Evolutionary conservation across 2,113 vertebrate genomes (phyloP).

Genomic region (Ciconia maguari): DNA sequence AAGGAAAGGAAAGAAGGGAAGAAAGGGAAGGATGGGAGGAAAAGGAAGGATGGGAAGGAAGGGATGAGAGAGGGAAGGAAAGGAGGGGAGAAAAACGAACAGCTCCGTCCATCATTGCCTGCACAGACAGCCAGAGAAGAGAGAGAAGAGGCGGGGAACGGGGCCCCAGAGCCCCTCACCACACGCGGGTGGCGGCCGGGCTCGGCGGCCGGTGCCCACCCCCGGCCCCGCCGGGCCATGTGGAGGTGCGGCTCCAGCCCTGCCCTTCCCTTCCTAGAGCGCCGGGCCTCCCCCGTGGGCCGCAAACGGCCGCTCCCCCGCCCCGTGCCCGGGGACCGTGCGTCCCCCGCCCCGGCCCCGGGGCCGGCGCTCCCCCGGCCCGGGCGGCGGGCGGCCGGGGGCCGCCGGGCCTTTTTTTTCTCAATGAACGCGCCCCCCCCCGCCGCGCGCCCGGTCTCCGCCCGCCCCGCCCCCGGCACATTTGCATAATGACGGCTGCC

Average conservation of each 20-base stretch:
- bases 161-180: background rate
- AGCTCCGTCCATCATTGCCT: background rate
- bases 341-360: too few species aligned
- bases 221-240: background rate
- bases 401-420: background rate
- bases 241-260: background rate
- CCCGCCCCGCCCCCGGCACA: background rate
- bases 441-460: background rate
- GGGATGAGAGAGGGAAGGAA: background rate
- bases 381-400: too few species aligned
- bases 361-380: background rate
- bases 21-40: background rate
- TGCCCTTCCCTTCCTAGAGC: background rate
- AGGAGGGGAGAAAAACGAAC: background rate
- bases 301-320: background rate
- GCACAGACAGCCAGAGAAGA: background rate
- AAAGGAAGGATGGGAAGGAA: background rate
- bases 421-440: conserved; percentile 55
- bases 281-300: background rate
- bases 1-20: background rate
- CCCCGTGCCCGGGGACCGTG: too few species aligned
- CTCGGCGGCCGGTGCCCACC: background rate
- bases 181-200: background rate
- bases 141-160: background rate
- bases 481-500: conserved; percentile 67